Base-by-base conservation (phyloP, 2,797 vertebrate species). In the Strix occidentalis region DNA sequence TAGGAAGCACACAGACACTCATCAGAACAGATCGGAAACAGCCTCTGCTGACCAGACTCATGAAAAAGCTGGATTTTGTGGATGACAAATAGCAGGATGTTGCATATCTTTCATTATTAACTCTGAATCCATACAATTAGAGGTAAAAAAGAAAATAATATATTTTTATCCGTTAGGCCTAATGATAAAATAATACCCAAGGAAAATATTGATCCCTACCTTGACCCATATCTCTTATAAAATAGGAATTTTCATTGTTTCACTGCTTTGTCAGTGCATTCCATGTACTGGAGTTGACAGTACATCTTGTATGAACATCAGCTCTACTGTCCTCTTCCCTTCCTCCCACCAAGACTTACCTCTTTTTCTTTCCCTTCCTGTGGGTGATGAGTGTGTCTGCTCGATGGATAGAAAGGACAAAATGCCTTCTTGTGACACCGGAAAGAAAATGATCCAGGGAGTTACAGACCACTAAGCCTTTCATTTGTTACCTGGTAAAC, bases 401-500 rank as follows among this genome's bases (percentile, higher is more conserved):
- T 75, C 0, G 0, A 16, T 26, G 86, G 66, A 23, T 33, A 28
- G 70, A 89, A 93, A 74, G 45, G 50, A 87, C 68, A 60, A 83
- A 78, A 61, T 78, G 35, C 53, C 15, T 70, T 63, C 87, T 60
- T 64, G 43, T 94, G 89, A 91, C 83, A 70, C 46, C 48, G 83
- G 58, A 29, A 84, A 81, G 76, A 83, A 94, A 93, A 89, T 9
- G 84, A 95, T 96, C 81, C 76, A 8, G 79, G 58, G 65, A 87
- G 87, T 75, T 96, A 95, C 19, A 68, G 84, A 77, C 65, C 25
- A 35, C 81, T 75, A 78, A 95, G 75, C 65, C 81, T 94, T 95
- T 93, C 78, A 89, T 92, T 94, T 93, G 68, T 83, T 83, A 93
- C 81, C 90, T 94, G 29, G 19, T 96, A 96, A 95, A 96, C 86